Percentiles rank a stretch among this genome's conserved stretches.
Conservation (phyloP, 2,113 vertebrate genomes). For the Lophochroa leadbeateri region DNA sequence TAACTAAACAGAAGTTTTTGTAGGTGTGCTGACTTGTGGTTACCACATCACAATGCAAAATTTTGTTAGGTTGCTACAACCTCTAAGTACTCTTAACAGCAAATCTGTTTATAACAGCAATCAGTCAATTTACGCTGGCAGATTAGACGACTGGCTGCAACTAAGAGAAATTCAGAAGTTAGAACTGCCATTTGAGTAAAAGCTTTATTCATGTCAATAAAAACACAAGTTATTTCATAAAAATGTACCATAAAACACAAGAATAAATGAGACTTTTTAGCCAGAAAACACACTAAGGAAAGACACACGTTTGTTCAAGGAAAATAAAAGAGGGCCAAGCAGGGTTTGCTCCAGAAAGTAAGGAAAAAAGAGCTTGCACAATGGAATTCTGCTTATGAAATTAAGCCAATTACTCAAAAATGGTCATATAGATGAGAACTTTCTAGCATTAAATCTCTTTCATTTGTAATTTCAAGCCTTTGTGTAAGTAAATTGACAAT, state of each 20-base stretch:
- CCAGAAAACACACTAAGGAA: neutral
- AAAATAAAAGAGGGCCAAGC: neutral
- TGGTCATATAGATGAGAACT: accelerated
- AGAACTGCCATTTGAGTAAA: neutral
- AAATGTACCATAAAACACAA: neutral
- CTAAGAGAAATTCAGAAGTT: neutral
- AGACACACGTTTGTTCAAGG: neutral
- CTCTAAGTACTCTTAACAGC: neutral
- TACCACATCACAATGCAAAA: neutral
- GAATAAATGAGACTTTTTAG: neutral
- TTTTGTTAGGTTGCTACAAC: neutral
- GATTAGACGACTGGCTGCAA: neutral
- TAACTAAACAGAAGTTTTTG: neutral
- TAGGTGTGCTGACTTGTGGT: neutral
- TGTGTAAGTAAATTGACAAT: neutral
- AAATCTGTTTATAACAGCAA: neutral
- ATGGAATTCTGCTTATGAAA: neutral
- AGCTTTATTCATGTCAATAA: neutral
- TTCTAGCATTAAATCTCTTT: neutral
- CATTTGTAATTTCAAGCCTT: neutral
- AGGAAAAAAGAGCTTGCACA: neutral
- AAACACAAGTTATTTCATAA: neutral
- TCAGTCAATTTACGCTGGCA: neutral
- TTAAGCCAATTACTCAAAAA: neutral
- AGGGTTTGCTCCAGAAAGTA: neutral